Conservation (phyloP, 2,888 invertebrate genomes). For the Euplagia quadripunctaria region DNA sequence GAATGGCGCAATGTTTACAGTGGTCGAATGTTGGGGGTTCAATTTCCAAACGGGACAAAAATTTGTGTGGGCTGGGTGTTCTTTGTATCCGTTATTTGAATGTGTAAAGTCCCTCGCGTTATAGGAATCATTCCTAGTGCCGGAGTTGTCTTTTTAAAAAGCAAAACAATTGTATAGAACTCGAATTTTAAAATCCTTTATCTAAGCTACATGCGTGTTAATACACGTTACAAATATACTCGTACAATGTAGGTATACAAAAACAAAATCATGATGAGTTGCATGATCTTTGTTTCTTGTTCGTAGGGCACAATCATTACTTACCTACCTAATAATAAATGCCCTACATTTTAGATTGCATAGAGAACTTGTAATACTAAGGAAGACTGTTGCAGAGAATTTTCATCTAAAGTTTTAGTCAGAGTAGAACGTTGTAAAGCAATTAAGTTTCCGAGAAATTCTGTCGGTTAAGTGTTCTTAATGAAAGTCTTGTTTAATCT, state of each 20-base stretch:
- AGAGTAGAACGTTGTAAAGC: not conserved
- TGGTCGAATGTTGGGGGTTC: not conserved
- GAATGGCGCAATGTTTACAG: not conserved
- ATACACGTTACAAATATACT: too few species aligned
- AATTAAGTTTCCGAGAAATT: slow-evolving; percentile 11
- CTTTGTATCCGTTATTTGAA: not conserved
- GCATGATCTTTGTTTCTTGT: not conserved
- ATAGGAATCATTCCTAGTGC: not conserved
- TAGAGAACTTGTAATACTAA: not conserved
- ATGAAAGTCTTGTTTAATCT: slow-evolving; percentile 2
- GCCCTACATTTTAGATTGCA: not conserved
- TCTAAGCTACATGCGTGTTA: not conserved
- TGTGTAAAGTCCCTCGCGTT: not conserved
- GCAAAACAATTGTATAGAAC: not conserved
- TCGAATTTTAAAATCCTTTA: not conserved
- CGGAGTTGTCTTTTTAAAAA: not conserved
- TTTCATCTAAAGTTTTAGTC: not conserved
- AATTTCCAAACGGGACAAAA: too few species aligned
- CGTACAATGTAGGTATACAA: too few species aligned
- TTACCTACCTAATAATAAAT: not conserved
- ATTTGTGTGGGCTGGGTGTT: not conserved
- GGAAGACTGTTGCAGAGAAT: not conserved
- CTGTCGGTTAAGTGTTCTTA: not conserved
- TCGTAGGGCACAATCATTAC: not conserved
- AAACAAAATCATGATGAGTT: not conserved